Evolutionary conservation across 2,113 vertebrate species (phyloP).

Genomic region (Ardeotis arabs): DNA sequence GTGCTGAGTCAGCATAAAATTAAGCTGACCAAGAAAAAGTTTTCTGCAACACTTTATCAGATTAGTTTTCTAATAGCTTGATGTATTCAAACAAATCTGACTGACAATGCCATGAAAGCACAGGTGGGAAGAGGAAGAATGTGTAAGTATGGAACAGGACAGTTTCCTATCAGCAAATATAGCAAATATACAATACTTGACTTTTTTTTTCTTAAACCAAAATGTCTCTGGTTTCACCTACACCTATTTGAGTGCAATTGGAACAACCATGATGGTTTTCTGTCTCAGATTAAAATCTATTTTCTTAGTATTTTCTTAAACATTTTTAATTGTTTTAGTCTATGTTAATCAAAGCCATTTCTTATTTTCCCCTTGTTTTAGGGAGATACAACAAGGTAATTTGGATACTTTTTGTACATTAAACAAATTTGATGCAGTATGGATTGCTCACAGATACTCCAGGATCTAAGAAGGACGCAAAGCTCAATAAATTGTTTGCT

Average conservation of each 20-base stretch:
- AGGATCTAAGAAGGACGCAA: neutral
- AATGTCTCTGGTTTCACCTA: neutral
- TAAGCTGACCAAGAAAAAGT: neutral
- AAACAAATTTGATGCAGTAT: neutral
- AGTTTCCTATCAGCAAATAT: neutral
- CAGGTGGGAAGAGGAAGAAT: neutral
- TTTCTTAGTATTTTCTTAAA: neutral
- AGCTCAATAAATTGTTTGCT: slow-evolving; percentile 1
- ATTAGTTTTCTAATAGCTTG: neutral
- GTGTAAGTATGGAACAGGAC: neutral
- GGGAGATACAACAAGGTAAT: neutral
- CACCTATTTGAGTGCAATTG: neutral
- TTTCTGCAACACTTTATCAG: neutral
- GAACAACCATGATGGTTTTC: neutral
- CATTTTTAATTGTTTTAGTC: neutral
- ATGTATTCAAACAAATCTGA: neutral
- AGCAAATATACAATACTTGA: neutral
- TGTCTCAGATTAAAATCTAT: neutral
- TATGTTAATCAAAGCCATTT: neutral
- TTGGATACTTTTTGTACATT: neutral
- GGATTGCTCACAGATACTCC: neutral
- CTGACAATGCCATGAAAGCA: neutral
- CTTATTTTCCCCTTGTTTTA: neutral
- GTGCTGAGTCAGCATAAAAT: neutral
- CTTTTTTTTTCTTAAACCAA: neutral